These are phyloP conservation scores for Zoroaster sp. DNA, from an alignment of 53 echinoderm and acorn worm species.

Conservation along the genomic window DNA sequence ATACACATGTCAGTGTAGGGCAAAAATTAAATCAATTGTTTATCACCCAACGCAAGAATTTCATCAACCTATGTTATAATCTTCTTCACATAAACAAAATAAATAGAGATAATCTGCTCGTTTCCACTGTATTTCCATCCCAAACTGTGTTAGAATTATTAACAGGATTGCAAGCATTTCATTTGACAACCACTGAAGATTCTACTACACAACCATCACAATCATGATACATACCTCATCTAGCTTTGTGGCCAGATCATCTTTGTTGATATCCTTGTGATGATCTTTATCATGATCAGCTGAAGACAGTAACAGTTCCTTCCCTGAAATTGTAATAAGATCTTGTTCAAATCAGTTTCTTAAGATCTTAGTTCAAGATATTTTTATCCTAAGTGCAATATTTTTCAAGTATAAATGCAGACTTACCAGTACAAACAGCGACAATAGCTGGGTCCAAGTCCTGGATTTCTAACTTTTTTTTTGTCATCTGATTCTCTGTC, in stretches of 20 bases:
- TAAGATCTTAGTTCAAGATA: neutral
- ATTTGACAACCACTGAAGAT: too few relatives aligned
- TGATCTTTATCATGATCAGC: conserved; percentile 54
- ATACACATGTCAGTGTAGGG: too few relatives aligned
- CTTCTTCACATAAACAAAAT: too few relatives aligned
- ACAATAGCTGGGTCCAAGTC: conserved; percentile 82
- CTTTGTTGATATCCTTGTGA: conserved; percentile 27
- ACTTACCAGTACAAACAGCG: conserved; percentile 61
- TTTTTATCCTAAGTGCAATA: neutral
- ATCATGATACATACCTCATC: conserved; percentile 57
- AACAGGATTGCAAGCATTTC: too few relatives aligned
- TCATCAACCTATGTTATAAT: too few relatives aligned
- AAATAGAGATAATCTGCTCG: too few relatives aligned
- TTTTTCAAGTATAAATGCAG: neutral
- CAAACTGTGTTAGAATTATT: too few relatives aligned
- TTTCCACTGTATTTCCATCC: too few relatives aligned
- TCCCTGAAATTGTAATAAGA: conserved; percentile 35
- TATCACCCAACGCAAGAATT: too few relatives aligned
- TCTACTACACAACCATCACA: too few relatives aligned
- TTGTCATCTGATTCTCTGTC: neutral
- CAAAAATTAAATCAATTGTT: too few relatives aligned
- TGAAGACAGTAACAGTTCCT: conserved; percentile 10
- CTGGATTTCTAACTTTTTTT: conserved; percentile 53
- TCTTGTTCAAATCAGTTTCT: neutral
- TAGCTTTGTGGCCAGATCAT: conserved; percentile 71